Percentiles rank a stretch among this genome's conserved stretches.
These are phyloP conservation scores for Lobophora halterata DNA, from an alignment of 2,888 invertebrate species.

Conservation along the genomic window DNA sequence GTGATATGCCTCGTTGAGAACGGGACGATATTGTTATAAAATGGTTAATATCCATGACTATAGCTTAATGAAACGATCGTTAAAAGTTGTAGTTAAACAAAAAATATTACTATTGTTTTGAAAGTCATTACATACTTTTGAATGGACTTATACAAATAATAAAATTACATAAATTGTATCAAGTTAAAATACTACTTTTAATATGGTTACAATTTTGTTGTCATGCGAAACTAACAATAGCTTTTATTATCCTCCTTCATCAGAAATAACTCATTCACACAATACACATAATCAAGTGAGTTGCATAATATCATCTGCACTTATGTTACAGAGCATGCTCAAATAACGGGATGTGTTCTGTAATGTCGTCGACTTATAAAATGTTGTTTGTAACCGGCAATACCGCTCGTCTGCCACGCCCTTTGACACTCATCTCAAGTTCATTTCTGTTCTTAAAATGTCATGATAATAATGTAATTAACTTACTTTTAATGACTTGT, in stretches of 20 bases:
- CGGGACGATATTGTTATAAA: constrained; percentile 81
- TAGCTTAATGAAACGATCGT: constrained; percentile 78
- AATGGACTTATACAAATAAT: constrained; percentile 73
- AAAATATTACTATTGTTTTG: constrained; percentile 70
- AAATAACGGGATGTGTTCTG: constrained; percentile 31
- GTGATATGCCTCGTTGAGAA: constrained; percentile 80
- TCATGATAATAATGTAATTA: constrained; percentile 31
- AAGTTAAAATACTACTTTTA: constrained; percentile 70
- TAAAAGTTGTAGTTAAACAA: constrained; percentile 77
- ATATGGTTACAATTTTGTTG: constrained; percentile 58
- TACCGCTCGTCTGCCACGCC: constrained; percentile 51
- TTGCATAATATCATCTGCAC: constrained; percentile 18
- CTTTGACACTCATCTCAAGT: constrained; percentile 33
- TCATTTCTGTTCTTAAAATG: constrained; percentile 31
- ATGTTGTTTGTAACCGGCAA: constrained; percentile 34
- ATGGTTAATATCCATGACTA: constrained; percentile 78
- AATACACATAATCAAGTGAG: constrained; percentile 19
- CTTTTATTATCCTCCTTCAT: constrained; percentile 53
- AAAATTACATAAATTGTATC: constrained; percentile 61
- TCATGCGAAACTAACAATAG: constrained; percentile 59
- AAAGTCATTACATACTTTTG: constrained; percentile 72
- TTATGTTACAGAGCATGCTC: constrained; percentile 23
- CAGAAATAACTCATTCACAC: constrained; percentile 38
- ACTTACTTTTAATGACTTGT: constrained; percentile 33
- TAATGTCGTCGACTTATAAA: constrained; percentile 38